Percentiles rank a stretch among this genome's conserved stretches.
These are phyloP conservation scores for Germaria angustata DNA, from an alignment of 2,888 invertebrate species.

Conservation along the genomic window DNA sequence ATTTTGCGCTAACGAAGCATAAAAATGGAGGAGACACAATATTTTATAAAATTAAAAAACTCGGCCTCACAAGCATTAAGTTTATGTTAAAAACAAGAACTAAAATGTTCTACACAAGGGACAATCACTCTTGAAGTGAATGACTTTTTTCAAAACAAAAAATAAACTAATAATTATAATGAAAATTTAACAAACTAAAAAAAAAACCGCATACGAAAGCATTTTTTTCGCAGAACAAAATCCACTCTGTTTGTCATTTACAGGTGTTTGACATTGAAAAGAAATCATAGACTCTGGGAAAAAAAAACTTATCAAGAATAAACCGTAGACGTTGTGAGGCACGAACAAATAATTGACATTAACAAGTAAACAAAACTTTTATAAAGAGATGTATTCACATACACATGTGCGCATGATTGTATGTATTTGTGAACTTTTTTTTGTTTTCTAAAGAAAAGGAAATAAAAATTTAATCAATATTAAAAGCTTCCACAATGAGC, in stretches of 20 bases:
- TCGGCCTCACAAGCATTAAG: background rate
- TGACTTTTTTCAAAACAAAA: conserved; percentile 47
- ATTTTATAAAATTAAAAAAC: background rate
- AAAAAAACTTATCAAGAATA: no score
- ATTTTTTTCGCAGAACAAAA: background rate
- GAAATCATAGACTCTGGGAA: background rate
- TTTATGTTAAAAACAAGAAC: background rate
- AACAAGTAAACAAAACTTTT: no score
- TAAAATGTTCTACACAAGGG: conserved; percentile 24
- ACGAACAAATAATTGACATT: no score
- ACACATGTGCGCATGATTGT: no score
- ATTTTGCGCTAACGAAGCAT: background rate
- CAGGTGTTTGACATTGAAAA: background rate
- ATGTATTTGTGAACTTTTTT: no score
- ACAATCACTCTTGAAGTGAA: conserved; percentile 62
- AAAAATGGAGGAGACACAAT: background rate
- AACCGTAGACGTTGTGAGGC: no score
- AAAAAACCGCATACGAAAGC: background rate
- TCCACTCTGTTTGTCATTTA: background rate
- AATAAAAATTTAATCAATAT: no score
- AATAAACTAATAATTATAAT: background rate
- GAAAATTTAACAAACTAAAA: background rate
- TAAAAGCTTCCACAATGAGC: no score
- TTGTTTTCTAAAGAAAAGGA: no score
- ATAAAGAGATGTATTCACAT: no score